Evolutionary conservation across 2,113 vertebrate genomes (phyloP).

Genomic region (Typhlomys cinereus): DNA sequence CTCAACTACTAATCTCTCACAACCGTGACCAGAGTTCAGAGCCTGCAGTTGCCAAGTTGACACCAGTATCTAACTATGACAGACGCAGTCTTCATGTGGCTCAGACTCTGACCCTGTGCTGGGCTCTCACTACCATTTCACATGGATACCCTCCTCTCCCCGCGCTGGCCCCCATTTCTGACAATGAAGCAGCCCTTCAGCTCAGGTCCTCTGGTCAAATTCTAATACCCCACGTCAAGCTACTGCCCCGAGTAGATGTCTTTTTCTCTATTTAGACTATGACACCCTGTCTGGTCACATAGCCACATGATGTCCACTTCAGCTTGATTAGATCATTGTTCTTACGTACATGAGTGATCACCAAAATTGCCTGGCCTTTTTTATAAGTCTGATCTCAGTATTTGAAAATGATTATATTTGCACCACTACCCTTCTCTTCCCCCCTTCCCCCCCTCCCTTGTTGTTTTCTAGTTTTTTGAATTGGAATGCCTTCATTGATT

Average conservation of each 20-base stretch:
- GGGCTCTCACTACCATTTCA: background rate
- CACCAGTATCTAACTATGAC: too few relatives aligned
- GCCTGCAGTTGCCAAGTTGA: too few relatives aligned
- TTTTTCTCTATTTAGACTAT: background rate
- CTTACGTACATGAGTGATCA: background rate
- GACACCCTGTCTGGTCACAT: background rate
- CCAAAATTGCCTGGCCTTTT: background rate
- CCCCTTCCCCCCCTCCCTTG: too few relatives aligned
- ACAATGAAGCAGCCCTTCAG: background rate
- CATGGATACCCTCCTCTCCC: background rate
- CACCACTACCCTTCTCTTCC: too few relatives aligned
- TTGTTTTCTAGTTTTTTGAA: background rate
- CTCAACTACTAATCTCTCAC: too few relatives aligned
- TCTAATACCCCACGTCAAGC: background rate
- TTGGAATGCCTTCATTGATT: constrained; percentile 17
- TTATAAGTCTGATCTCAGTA: background rate
- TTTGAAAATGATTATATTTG: background rate
- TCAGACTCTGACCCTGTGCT: background rate
- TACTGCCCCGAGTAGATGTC: background rate
- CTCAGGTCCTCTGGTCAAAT: background rate
- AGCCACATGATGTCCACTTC: background rate
- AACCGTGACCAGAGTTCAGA: too few relatives aligned
- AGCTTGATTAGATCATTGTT: background rate
- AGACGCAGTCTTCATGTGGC: background rate
- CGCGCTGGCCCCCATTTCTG: background rate